phyloP scores from a whole-genome alignment of 2,797 vertebrate species.

The Brachymystax lenok region DNA sequence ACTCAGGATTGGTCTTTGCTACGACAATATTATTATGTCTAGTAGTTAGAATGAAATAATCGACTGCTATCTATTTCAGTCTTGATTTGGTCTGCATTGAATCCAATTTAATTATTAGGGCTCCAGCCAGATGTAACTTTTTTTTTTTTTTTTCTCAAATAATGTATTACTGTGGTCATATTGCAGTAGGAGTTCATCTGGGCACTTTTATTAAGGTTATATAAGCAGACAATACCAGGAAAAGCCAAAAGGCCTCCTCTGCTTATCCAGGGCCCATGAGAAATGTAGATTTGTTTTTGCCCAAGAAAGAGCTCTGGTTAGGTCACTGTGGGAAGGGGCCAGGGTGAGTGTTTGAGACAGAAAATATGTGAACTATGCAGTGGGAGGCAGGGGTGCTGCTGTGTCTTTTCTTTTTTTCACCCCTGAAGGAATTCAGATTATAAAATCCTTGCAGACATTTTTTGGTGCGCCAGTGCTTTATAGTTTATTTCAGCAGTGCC shows the following conservation, averaged over 20 bases:
- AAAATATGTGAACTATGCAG: conserved; percentile 79
- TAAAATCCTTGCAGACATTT: conserved; percentile 59
- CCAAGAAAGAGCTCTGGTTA: conserved; percentile 54
- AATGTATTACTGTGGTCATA: conserved; percentile 44
- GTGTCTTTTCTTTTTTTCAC: conserved; percentile 30
- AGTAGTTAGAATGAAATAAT: not conserved
- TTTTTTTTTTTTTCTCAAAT: conserved; percentile 36
- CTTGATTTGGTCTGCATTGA: not conserved
- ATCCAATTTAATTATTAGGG: conserved; percentile 24
- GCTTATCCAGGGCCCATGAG: conserved; percentile 52
- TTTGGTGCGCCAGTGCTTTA: conserved; percentile 32
- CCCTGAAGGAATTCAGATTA: conserved; percentile 71
- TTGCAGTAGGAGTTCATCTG: conserved; percentile 55
- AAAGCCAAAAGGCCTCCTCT: conserved; percentile 50
- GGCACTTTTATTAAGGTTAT: conserved; percentile 44
- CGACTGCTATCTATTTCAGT: not conserved
- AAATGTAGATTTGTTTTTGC: conserved; percentile 54
- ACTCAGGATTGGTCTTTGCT: not conserved
- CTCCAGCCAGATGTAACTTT: conserved; percentile 25
- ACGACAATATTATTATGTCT: not conserved
- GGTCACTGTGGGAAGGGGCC: conserved; percentile 52
- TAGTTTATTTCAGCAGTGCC: conserved; percentile 48
- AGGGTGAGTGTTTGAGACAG: conserved; percentile 59
- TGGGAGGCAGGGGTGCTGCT: conserved; percentile 69
- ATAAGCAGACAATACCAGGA: conserved; percentile 57